These are phyloP conservation scores for Agrotis clavis DNA, from an alignment of 2,888 invertebrate genomes.

Conservation along the genomic window DNA sequence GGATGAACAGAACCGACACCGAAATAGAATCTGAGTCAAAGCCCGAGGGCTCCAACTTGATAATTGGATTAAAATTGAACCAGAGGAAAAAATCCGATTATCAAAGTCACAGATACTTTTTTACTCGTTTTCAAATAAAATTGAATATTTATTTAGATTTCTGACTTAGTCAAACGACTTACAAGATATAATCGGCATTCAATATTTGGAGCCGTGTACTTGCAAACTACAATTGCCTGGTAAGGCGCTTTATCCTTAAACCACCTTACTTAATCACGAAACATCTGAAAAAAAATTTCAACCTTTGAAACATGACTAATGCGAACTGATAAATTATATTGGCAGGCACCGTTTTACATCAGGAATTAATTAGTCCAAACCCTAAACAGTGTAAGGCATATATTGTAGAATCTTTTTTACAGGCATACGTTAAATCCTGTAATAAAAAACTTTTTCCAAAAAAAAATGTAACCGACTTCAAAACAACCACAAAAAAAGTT, in stretches of 20 bases:
- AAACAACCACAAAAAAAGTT: too few relatives aligned
- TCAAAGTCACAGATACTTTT: constrained; percentile 33
- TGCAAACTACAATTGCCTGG: background rate
- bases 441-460: too few relatives aligned
- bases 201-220: constrained; percentile 10
- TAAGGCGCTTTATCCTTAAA: too few relatives aligned
- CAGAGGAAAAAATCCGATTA: constrained; percentile 47
- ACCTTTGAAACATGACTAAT: constrained; percentile 34
- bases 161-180: background rate
- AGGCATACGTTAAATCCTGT: too few relatives aligned
- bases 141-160: constrained; percentile 12
- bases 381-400: too few relatives aligned
- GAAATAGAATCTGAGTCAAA: constrained; percentile 35
- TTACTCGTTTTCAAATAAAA: constrained; percentile 20
- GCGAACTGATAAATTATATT: constrained; percentile 20
- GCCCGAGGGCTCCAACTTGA: constrained; percentile 35
- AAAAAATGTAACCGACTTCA: too few relatives aligned
- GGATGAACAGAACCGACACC: constrained; percentile 24
- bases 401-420: too few relatives aligned
- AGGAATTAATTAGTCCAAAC: too few relatives aligned
- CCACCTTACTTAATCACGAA: background rate
- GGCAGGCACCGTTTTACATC: constrained; percentile 1
- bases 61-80: constrained; percentile 64
- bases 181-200: background rate
- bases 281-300: constrained; percentile 18